Evolutionary conservation across 2,797 vertebrate species (phyloP).

Genomic region (Phrynocephalus vlangalii): DNA sequence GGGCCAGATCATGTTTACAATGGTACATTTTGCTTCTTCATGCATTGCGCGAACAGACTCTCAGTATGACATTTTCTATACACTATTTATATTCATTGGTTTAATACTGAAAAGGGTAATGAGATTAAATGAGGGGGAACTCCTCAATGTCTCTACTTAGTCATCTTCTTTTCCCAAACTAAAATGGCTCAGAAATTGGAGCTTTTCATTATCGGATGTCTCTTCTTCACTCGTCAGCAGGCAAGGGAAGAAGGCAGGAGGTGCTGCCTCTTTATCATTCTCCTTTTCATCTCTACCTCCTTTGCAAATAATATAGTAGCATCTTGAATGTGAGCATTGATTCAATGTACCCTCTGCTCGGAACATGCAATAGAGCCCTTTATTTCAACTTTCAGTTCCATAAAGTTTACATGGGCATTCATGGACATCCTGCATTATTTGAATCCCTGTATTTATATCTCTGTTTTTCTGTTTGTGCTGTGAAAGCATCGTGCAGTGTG

Average conservation of each 20-base stretch:
- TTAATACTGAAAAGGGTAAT: no score
- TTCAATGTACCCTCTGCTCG: background rate
- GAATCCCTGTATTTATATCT: background rate
- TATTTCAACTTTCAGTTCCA: background rate
- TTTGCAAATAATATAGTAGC: background rate
- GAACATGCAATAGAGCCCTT: background rate
- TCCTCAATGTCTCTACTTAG: background rate
- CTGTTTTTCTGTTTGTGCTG: background rate
- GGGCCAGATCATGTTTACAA: no score
- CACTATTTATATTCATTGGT: no score
- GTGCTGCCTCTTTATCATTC: background rate
- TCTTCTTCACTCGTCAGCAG: background rate
- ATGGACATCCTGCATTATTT: background rate
- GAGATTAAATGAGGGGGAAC: no score
- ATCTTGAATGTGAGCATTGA: background rate
- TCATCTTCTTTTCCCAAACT: background rate
- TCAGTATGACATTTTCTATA: no score
- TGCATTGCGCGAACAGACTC: no score
- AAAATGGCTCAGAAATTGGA: background rate
- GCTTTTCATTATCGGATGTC: background rate
- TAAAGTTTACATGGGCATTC: background rate
- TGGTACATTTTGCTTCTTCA: no score
- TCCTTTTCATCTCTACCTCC: background rate
- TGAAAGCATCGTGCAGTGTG: background rate
- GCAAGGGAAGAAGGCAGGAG: background rate